Evolutionary conservation across 1,140 invertebrate genomes (phyloP).

Genomic region (Drosophila lacteicornis): DNA sequence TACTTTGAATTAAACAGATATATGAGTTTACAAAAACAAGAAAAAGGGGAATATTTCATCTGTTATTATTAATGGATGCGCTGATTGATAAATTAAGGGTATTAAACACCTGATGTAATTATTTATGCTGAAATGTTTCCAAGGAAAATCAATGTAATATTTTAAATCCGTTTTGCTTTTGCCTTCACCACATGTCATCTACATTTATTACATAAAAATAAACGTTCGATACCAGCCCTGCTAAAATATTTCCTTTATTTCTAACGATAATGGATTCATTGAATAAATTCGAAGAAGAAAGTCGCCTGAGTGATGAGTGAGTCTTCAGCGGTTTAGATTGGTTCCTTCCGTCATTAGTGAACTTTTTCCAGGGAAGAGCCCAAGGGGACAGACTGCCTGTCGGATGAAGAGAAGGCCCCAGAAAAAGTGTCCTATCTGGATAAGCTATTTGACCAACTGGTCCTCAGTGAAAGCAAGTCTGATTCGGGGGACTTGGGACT

Average conservation of each 20-base stretch:
- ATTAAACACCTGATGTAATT: not conserved
- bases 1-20: constrained; percentile 13
- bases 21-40: not conserved
- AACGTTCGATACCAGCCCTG: not conserved
- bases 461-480: not conserved
- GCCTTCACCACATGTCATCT: not conserved
- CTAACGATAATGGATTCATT: not conserved
- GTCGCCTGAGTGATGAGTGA: not conserved
- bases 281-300: not conserved
- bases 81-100: constrained; percentile 5
- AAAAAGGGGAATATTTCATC: not conserved
- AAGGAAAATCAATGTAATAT: not conserved
- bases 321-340: not conserved
- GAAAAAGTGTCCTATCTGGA: constrained; percentile 3
- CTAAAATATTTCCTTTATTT: not conserved
- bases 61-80: constrained; percentile 7
- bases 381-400: not conserved
- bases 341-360: not conserved
- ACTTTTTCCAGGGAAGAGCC: constrained; percentile 3
- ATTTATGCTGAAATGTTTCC: not conserved
- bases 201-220: not conserved
- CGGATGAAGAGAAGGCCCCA: not conserved
- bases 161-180: constrained; percentile 14
- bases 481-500: not conserved
- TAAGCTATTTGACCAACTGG: not conserved